Evolutionary conservation across 1,140 invertebrate species (phyloP).

Genomic region (Drosophila parvula): DNA sequence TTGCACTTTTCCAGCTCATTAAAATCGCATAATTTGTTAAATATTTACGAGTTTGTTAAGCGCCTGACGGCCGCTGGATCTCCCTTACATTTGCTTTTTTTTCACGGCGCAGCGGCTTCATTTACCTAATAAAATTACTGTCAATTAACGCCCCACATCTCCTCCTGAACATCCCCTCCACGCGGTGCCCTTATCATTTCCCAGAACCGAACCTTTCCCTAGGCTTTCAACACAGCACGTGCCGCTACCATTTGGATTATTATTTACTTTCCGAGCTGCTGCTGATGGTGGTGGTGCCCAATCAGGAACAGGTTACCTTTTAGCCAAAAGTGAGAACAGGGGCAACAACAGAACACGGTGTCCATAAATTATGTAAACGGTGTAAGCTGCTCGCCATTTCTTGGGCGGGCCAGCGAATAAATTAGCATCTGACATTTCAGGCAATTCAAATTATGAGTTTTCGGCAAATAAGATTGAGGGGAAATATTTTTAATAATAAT

Average conservation of each 20-base stretch:
- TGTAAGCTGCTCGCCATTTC: slow-evolving; percentile 60
- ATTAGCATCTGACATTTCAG: slow-evolving; percentile 37
- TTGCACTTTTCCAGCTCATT: slow-evolving; percentile 82
- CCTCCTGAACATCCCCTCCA: background rate
- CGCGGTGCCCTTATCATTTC: background rate
- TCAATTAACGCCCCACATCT: slow-evolving; percentile 65
- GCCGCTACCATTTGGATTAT: slow-evolving; percentile 69
- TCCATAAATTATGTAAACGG: slow-evolving; percentile 79
- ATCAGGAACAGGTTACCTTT: background rate
- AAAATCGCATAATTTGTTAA: slow-evolving; percentile 81
- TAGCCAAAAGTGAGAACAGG: background rate
- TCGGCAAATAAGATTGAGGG: background rate
- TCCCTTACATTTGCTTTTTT: slow-evolving; percentile 14
- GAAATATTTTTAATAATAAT: background rate
- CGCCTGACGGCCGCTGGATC: slow-evolving; percentile 48
- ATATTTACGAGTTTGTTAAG: slow-evolving; percentile 74
- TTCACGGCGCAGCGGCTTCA: slow-evolving; percentile 41
- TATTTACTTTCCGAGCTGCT: slow-evolving; percentile 67
- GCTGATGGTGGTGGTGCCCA: slow-evolving; percentile 8
- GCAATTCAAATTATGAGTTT: slow-evolving; percentile 14
- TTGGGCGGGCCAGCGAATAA: slow-evolving; percentile 50
- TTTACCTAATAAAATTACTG: slow-evolving; percentile 82
- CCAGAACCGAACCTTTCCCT: slow-evolving; percentile 8
- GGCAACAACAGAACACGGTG: slow-evolving; percentile 5
- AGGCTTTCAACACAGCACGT: slow-evolving; percentile 13